Evolutionary conservation across 2,888 invertebrate genomes (phyloP).

Genomic region (Seira sanloemensis): DNA sequence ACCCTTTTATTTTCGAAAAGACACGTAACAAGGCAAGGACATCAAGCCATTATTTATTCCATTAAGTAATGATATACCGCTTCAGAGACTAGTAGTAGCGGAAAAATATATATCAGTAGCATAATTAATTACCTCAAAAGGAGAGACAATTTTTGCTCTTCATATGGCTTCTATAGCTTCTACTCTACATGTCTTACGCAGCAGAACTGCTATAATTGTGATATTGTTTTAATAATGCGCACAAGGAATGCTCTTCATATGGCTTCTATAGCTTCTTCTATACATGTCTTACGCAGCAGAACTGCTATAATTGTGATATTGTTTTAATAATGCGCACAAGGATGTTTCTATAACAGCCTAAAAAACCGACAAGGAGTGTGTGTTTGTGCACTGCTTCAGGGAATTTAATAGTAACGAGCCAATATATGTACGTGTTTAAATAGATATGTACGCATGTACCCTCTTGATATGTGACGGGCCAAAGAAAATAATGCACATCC

Average conservation of each 20-base stretch:
- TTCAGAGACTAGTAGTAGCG: constrained; percentile 18
- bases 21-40: constrained; percentile 47
- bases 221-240: no score
- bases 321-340: constrained; percentile 1
- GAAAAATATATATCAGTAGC: constrained; percentile 42
- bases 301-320: not conserved
- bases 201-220: not conserved
- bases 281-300: not conserved
- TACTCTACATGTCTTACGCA: not conserved
- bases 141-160: not conserved
- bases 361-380: constrained; percentile 4
- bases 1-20: not conserved
- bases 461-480: not conserved
- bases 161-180: not conserved
- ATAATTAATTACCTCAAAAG: constrained; percentile 59
- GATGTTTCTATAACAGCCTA: not conserved
- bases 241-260: not conserved
- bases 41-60: constrained; percentile 51
- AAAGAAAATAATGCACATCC: not conserved
- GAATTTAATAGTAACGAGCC: not conserved
- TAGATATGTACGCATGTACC: not conserved
- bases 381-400: not conserved
- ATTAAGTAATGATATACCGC: constrained; percentile 48
- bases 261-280: not conserved
- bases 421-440: not conserved